phyloP scores from a whole-genome alignment of 2,113 vertebrate genomes.

The Myocastor coypus region DNA sequence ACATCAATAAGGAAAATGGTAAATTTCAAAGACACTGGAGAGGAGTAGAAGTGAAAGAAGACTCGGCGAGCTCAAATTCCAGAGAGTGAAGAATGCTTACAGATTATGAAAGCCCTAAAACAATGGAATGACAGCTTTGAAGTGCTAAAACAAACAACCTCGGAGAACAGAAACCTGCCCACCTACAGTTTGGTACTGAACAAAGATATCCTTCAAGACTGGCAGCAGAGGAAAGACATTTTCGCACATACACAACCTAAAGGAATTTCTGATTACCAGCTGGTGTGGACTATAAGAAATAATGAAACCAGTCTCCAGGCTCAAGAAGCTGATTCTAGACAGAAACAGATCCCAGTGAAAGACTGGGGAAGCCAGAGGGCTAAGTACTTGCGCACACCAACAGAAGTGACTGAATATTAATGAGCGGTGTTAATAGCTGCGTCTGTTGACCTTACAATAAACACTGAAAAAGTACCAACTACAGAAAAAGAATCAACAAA shows the following conservation, averaged over 20 bases:
- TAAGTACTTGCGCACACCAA: neutral
- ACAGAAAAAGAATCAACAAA: neutral
- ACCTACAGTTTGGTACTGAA: neutral
- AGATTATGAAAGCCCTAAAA: conserved; percentile 2
- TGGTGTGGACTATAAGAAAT: neutral
- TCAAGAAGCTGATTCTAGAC: neutral
- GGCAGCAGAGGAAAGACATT: neutral
- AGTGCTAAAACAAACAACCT: neutral
- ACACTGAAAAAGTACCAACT: neutral
- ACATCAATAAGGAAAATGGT: neutral
- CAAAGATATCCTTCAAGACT: conserved; percentile 2
- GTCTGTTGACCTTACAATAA: conserved; percentile 5
- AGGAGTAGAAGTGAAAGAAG: neutral
- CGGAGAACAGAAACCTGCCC: neutral
- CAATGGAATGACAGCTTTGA: neutral
- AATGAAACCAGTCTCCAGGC: neutral
- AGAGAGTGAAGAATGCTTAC: neutral
- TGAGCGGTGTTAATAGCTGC: neutral
- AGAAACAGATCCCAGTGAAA: neutral
- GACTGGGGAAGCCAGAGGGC: neutral
- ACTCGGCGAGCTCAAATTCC: conserved; percentile 18
- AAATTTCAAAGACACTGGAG: neutral
- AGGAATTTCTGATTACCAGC: neutral
- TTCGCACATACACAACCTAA: neutral
- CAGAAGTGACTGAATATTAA: neutral